Evolutionary conservation across 2,113 vertebrate species (phyloP), one percentile per base, ranked within the genome.

Genomic region (Abramis brama): DNA sequence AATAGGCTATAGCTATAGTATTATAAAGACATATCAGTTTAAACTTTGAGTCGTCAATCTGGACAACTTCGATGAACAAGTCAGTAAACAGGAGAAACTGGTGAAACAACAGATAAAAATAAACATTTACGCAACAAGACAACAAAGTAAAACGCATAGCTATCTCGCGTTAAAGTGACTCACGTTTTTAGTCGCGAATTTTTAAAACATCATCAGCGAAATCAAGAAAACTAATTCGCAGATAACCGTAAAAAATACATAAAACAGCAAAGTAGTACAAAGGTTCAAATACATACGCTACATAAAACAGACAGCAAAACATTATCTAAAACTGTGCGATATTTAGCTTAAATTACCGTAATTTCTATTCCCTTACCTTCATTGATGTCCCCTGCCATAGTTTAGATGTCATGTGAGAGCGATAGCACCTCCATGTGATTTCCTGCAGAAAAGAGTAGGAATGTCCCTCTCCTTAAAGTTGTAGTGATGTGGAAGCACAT

Each of bases 351-450:
- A 47, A 84, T 27, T n/a, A 21, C 9, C 11, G 21, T 87, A 75
- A 82, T 85, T 87, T 84, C 66, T 45, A 80, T 81, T 59, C 57
- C 15, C 88, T 95, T 95, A 95, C 95, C 95, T 95, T 96, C 95
- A 91, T 90, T 94, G 90, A 96, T 93, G 89, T 94, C 94, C 79
- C 83, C 94, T 92, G 94, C 95, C 95, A 95, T 95, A 90, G 89
- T 88, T 91, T 88, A 85, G 89, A 11, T 91, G 94, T 96, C 95
- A 96, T 96, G 94, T 96, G 95, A 96, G 94, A 87, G 27, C 86
- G 55, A 88, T 83, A 89, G 92, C 92, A 93, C 91, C 92, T 94
- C 94, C 95, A 95, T 95, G 94, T 96, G 95, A 96, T 95, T 95
- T 95, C 94, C 95, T 95, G 94, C 81, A 91, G 88, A 87, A 90